Evolutionary conservation across 2,113 vertebrate genomes (phyloP).

Genomic region (Odontesthes bonariensis): DNA sequence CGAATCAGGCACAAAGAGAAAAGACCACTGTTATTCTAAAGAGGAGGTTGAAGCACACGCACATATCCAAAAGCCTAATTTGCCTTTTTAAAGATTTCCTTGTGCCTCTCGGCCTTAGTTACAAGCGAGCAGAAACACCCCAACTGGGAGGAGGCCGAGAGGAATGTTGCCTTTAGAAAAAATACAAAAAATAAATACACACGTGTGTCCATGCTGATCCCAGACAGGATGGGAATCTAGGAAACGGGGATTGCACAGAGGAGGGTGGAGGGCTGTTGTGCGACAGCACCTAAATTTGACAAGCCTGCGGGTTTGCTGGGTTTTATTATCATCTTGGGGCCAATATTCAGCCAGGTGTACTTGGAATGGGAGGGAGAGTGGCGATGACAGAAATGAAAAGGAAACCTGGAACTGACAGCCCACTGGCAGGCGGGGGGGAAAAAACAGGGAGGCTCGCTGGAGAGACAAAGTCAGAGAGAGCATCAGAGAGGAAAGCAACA

Average conservation of each 20-base stretch:
- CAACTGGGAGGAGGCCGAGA: slow-evolving; percentile 19
- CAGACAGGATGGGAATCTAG: slow-evolving; percentile 62
- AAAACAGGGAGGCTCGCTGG: slow-evolving; percentile 19
- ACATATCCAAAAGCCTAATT: background rate
- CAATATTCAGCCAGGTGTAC: slow-evolving; percentile 74
- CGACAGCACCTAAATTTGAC: slow-evolving; percentile 55
- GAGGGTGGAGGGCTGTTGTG: slow-evolving; percentile 19
- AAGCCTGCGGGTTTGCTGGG: slow-evolving; percentile 45
- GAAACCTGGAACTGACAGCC: slow-evolving; percentile 59
- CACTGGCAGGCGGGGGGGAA: slow-evolving; percentile 18
- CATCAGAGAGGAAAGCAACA: slow-evolving; percentile 14
- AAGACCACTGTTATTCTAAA: background rate
- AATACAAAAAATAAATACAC: slow-evolving; percentile 54
- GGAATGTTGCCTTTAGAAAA: slow-evolving; percentile 56
- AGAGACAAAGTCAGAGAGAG: background rate
- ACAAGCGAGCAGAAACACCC: slow-evolving; percentile 33
- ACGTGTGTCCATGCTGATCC: slow-evolving; percentile 43
- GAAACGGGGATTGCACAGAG: slow-evolving; percentile 35
- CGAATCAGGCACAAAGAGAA: background rate
- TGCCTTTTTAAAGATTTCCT: slow-evolving; percentile 1
- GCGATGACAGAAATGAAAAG: slow-evolving; percentile 70
- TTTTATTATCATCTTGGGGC: slow-evolving; percentile 72
- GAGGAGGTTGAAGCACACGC: too few species aligned
- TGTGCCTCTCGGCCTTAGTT: slow-evolving; percentile 4
- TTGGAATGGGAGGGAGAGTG: slow-evolving; percentile 46